A percentile compares a stretch with the other conserved stretches of the same genome.
These are phyloP conservation scores for Ochlodes sylvanus DNA, from an alignment of 2,888 invertebrate genomes.

Conservation along the genomic window DNA sequence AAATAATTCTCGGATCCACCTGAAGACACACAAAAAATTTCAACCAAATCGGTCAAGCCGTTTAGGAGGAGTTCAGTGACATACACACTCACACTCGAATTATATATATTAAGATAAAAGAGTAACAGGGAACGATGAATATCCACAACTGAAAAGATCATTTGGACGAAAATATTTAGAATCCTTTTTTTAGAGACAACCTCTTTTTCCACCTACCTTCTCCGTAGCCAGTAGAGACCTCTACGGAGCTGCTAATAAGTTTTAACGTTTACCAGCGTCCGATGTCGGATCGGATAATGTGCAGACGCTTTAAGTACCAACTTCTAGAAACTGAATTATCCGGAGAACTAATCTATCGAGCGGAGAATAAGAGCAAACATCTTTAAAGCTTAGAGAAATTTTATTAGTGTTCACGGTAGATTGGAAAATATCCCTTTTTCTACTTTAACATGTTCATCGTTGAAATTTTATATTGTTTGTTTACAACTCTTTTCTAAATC, in stretches of 20 bases:
- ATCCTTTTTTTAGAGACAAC: too few relatives aligned
- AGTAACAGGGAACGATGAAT: too few relatives aligned
- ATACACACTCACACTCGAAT: too few relatives aligned
- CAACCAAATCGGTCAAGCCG: too few relatives aligned
- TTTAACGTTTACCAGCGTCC: background rate
- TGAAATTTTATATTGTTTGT: too few relatives aligned
- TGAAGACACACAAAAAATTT: too few relatives aligned
- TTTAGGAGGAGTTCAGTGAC: too few relatives aligned
- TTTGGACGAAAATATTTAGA: too few relatives aligned
- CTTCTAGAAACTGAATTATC: slow-evolving; percentile 4
- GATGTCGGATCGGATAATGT: slow-evolving; percentile 7
- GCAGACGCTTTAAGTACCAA: slow-evolving; percentile 2
- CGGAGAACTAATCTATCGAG: slow-evolving; percentile 3
- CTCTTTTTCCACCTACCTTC: background rate
- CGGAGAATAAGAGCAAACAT: slow-evolving; percentile 2
- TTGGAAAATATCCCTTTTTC: background rate
- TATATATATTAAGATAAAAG: too few relatives aligned
- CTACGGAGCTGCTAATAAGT: background rate
- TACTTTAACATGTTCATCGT: background rate
- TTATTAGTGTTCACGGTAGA: slow-evolving; percentile 1
- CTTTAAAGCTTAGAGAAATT: slow-evolving; percentile 7
- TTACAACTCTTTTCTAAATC: too few relatives aligned
- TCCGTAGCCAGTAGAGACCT: background rate
- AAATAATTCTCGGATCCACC: too few relatives aligned
- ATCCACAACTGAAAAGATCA: too few relatives aligned